Base-by-base conservation (phyloP, 1,140 invertebrate species). In the Carposina sasakii region DNA sequence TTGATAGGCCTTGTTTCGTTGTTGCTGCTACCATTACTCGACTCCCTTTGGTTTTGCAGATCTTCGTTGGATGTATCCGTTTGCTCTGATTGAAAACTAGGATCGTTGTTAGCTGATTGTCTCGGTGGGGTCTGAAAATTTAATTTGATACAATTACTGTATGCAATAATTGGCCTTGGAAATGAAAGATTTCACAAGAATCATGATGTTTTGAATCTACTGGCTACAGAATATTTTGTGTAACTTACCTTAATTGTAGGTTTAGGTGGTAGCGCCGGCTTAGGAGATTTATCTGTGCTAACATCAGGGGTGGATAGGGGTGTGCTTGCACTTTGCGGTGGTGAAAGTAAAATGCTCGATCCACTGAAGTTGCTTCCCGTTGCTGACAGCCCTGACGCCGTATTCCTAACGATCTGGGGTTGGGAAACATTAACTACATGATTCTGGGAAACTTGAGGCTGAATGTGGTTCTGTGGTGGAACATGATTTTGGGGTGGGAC, bases 241-340 rank as follows among this genome's bases (percentile, higher is more conserved):
- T 20, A 21, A 39, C 33, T 42, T 72, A 86, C 85, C 75, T 86
- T 86, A 21, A 83, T 86, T 13, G 87, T 86, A 45, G 92, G 91
- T 85, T 93, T 93, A 1, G 91, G 92, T 39, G 92, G 91, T 77
- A 93, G 70, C 3, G 91, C 91, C 23, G 92, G 92, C 67, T 92
- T 90, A 30, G 84, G 79, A 17, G 73, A 81, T 63, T 86, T 88
- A 56, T 88, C 87, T 23, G 71, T 71, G 48, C 82, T 85, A 45
- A 87, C 79, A 55, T 89, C 87, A 2, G 87, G 87, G 1, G 88
- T 89, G 13, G 79, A 81, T 9, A 88, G 47, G 4, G 88, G 88
- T 2, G 88, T 89, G 63, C 88, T 89, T 48, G 81, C 85, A 41
- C 85, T 85, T 66, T 88, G 87, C 6, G 88, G 88, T 19, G 88